Conservation (phyloP, 1,140 invertebrate species). For the Pentalonia nigronervosa region DNA sequence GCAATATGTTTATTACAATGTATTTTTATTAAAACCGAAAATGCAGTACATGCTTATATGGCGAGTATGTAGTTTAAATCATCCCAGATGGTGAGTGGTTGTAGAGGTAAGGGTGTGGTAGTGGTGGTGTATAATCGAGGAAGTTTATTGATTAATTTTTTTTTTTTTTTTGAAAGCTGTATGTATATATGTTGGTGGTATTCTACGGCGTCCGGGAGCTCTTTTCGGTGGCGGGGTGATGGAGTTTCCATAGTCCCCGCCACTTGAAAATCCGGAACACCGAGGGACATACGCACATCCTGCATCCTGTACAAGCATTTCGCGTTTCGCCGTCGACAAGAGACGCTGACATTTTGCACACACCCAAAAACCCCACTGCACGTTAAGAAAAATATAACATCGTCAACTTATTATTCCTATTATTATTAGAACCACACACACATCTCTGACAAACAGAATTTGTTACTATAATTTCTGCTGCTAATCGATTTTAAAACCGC, state of each 20-base stretch:
- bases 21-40: not conserved
- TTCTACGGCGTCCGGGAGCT: conserved; percentile 32
- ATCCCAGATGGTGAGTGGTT: not conserved
- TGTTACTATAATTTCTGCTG: not conserved
- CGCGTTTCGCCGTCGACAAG: not conserved
- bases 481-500: not conserved
- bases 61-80: conserved; percentile 1
- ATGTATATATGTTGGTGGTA: conserved; percentile 13
- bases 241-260: conserved; percentile 41
- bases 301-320: conserved; percentile 17
- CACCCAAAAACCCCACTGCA: not conserved
- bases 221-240: conserved; percentile 26
- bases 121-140: conserved; percentile 36
- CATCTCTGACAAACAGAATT: not conserved
- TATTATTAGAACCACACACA: not conserved
- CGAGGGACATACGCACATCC: conserved; percentile 38
- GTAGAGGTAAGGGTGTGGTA: not conserved
- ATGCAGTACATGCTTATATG: not conserved
- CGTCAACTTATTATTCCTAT: not conserved
- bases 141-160: conserved; percentile 52
- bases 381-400: not conserved
- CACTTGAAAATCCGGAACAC: conserved; percentile 37
- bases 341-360: conserved; percentile 15
- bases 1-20: not conserved
- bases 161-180: conserved; percentile 37